Evolutionary conservation across 2,888 invertebrate species (phyloP), one percentile per base, ranked within the genome.

Genomic region (Timema podura): DNA sequence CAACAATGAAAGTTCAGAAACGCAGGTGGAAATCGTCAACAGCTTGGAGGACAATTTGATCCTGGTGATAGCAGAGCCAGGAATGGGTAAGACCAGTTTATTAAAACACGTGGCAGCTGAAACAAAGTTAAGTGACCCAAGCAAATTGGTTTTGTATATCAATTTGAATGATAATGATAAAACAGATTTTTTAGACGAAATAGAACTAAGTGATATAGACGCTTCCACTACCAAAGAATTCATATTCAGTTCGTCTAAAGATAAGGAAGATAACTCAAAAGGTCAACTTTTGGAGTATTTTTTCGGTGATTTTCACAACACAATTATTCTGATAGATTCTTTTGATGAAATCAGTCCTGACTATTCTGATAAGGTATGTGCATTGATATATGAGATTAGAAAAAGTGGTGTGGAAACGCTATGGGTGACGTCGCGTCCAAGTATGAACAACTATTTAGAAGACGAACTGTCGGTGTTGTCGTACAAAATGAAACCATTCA

Each of bases 301-400:
- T 30, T 30, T 30, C 10, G 15, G 8, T 7, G 44, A 16, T 30
- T 10, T 10, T n/a, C 61, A 64, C 7, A 59, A 61, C 45, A 30
- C 61, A 9, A 47, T 61, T 3, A 15, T 68, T n/a, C 16, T 68
- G 68, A 11, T 68, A 1, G 68, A 68, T 16, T 46, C 48, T 13
- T 68, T 61, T 48, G 68, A 68, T 61, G 68, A 68, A 48, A 61
- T 68, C 9, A 47, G 68, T 46, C 68, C 68, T 8, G 16, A 47
- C 3, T 68, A 68, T 47, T 7, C 48, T n/a, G 66, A 48, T 13
- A 47, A 66, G 47, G 66, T 64, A 10, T 9, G 44, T 11, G 15
- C 9, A 30, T 45, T 64, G 9, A 10, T 64, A 2, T 9, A 30
- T 9, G 44, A 30, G 9, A 44, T 64, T 44, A 30, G 13, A 30